phyloP scores from a whole-genome alignment of 2,888 invertebrate species.

The Selenia dentaria region DNA sequence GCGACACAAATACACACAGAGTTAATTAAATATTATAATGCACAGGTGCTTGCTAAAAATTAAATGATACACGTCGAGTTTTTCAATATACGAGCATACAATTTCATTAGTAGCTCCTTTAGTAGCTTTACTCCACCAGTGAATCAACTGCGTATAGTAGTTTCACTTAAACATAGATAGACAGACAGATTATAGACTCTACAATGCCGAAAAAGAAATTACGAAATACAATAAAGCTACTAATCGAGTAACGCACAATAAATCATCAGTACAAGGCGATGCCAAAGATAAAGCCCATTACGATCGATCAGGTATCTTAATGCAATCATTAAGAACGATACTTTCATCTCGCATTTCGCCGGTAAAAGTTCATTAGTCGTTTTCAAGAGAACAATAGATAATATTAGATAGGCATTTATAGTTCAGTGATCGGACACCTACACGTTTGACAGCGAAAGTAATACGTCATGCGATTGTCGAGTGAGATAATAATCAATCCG shows the following conservation, averaged over 20 bases:
- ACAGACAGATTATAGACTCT: too few relatives aligned
- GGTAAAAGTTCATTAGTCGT: constrained; percentile 70
- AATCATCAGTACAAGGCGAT: constrained; percentile 38
- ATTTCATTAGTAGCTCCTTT: too few relatives aligned
- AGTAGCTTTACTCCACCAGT: too few relatives aligned
- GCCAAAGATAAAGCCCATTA: constrained; percentile 54
- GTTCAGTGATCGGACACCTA: constrained; percentile 58
- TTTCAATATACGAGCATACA: too few relatives aligned
- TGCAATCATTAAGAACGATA: constrained; percentile 51
- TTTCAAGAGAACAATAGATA: constrained; percentile 59
- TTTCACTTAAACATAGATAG: too few relatives aligned
- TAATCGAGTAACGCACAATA: constrained; percentile 32
- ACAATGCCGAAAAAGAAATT: constrained; percentile 11
- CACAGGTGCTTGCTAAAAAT: too few relatives aligned
- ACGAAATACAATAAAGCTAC: constrained; percentile 23
- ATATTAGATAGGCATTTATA: constrained; percentile 42
- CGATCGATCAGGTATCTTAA: constrained; percentile 55
- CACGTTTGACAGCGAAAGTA: constrained; percentile 63
- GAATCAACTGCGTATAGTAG: too few relatives aligned
- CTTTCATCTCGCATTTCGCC: constrained; percentile 60
- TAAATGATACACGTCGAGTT: too few relatives aligned
- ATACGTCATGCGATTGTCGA: constrained; percentile 50
- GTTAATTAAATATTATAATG: too few relatives aligned
- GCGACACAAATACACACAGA: too few relatives aligned
- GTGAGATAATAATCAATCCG: constrained; percentile 48